These are phyloP conservation scores for Alviniconcha strummeri DNA, from an alignment of 2,888 invertebrate genomes.

Conservation along the genomic window DNA sequence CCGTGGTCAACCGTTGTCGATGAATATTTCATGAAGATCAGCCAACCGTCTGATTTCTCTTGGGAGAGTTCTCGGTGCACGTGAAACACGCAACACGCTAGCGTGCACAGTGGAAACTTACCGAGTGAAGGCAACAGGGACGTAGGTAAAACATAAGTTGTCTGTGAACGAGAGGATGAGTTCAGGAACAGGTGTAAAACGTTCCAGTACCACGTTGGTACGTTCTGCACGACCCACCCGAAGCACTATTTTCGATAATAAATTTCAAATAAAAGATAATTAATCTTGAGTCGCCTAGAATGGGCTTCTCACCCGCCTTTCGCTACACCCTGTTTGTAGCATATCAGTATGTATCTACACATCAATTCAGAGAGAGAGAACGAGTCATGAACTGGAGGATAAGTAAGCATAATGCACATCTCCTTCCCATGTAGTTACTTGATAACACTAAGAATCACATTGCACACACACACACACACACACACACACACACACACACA, in stretches of 20 bases:
- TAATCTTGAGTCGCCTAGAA: no score
- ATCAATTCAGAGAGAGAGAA: neutral
- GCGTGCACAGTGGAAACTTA: neutral
- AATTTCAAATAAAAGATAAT: no score
- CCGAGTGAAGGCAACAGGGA: neutral
- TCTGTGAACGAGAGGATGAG: no score
- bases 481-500: constrained; percentile 4
- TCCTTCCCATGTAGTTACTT: neutral
- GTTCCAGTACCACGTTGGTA: no score
- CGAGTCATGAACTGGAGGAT: neutral
- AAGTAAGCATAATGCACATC: neutral
- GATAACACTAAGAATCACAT: neutral
- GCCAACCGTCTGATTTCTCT: neutral
- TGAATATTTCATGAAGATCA: neutral
- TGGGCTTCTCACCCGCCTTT: neutral
- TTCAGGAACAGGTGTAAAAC: no score
- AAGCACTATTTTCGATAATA: no score
- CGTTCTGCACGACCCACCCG: no score
- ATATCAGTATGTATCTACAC: neutral
- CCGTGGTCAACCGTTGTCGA: neutral
- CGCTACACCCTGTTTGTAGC: neutral
- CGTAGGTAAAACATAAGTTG: neutral
- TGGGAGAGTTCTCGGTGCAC: neutral
- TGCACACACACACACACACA: neutral
- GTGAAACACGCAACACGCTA: neutral